Evolutionary conservation across 2,888 invertebrate genomes (phyloP).

Genomic region (Mimachlamys varia): DNA sequence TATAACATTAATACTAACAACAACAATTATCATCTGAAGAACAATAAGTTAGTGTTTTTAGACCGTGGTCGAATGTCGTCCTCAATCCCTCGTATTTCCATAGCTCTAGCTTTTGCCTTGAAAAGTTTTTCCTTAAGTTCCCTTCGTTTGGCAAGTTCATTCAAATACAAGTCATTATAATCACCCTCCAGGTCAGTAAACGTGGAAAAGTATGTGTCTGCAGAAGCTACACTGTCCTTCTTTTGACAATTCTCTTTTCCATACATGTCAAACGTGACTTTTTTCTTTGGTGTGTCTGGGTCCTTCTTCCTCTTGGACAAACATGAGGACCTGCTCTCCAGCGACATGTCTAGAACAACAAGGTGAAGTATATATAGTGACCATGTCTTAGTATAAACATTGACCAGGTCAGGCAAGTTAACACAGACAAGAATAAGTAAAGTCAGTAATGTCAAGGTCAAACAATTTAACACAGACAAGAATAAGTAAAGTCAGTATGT

Average conservation of each 20-base stretch:
- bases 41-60: conserved; percentile 63
- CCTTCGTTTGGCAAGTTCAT: conserved; percentile 65
- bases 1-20: not conserved
- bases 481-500: too few species aligned
- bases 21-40: conserved; percentile 61
- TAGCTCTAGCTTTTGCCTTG: conserved; percentile 65
- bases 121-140: conserved; percentile 71
- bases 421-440: too few species aligned
- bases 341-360: conserved; percentile 58
- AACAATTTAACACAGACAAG: too few species aligned
- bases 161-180: conserved; percentile 64
- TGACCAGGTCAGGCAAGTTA: too few species aligned
- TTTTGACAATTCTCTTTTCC: conserved; percentile 72
- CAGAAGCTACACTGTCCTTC: conserved; percentile 49
- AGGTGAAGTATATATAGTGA: not conserved
- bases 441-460: too few species aligned
- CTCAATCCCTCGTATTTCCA: conserved; percentile 61
- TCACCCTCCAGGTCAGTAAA: conserved; percentile 56
- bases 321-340: conserved; percentile 67
- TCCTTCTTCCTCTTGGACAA: conserved; percentile 68
- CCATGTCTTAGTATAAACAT: too few species aligned
- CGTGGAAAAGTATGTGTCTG: conserved; percentile 54
- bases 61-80: conserved; percentile 55
- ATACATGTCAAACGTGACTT: conserved; percentile 74
- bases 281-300: conserved; percentile 74